Evolutionary conservation across 2,797 vertebrate species (phyloP).

Genomic region (Hipposideros larvatus): DNA sequence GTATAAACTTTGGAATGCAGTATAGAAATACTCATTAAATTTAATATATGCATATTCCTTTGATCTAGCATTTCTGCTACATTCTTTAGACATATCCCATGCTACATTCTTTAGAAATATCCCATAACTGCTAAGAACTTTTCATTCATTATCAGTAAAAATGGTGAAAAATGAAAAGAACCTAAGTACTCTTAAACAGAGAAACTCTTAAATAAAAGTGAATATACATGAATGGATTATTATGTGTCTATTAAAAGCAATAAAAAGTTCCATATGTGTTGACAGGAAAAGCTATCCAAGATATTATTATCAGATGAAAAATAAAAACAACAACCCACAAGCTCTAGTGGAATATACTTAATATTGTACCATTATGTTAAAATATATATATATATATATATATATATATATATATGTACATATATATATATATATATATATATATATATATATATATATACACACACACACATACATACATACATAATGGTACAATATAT

Average conservation of each 20-base stretch:
- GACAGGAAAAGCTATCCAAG: neutral
- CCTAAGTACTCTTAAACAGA: neutral
- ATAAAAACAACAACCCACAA: neutral
- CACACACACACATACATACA: no score
- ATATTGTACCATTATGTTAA: neutral
- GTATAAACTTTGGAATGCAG: neutral
- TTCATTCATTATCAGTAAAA: neutral
- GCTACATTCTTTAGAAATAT: neutral
- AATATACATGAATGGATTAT: neutral
- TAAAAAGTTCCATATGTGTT: neutral
- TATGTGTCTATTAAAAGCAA: neutral
- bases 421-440: neutral
- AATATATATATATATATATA: neutral
- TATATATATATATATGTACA: neutral
- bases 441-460: no score
- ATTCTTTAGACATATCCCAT: no score
- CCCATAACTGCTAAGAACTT: neutral
- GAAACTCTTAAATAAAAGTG: neutral
- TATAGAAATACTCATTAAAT: neutral
- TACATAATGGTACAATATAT: no score
- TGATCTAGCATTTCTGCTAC: neutral
- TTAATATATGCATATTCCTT: neutral
- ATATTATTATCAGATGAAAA: neutral
- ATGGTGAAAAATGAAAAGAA: neutral
- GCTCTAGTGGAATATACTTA: neutral